These are phyloP conservation scores for Melanotaenia trifasciata DNA, from an alignment of 2,797 vertebrate genomes.

Conservation along the genomic window DNA sequence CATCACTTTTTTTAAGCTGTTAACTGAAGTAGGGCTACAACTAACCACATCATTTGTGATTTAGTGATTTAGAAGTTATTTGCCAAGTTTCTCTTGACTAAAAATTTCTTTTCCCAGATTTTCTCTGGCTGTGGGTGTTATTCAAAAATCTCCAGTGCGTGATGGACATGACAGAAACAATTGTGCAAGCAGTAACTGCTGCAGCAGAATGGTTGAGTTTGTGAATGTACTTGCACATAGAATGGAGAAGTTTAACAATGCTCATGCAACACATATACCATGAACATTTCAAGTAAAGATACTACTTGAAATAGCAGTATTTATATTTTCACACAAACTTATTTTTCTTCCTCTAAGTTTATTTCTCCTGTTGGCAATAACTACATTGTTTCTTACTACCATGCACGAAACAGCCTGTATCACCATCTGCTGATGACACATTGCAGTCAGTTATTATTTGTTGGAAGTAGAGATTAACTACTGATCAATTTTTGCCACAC, in stretches of 20 bases:
- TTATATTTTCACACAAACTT: no score
- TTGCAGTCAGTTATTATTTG: not conserved
- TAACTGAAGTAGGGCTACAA: not conserved
- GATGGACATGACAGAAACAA: not conserved
- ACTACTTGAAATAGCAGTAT: not conserved
- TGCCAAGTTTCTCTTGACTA: not conserved
- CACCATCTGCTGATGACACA: not conserved
- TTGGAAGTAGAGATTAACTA: no score
- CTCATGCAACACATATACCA: not conserved
- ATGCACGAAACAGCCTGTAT: not conserved
- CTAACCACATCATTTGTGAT: not conserved
- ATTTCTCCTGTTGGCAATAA: not conserved
- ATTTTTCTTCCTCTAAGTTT: not conserved
- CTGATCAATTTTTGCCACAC: no score
- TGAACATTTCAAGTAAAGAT: not conserved
- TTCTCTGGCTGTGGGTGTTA: not conserved
- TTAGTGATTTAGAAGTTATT: not conserved
- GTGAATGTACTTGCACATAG: not conserved
- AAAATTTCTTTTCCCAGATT: not conserved
- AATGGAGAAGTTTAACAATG: not conserved
- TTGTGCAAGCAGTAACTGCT: not conserved
- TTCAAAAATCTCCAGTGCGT: not conserved
- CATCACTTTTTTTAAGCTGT: not conserved
- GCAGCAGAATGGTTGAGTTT: not conserved
- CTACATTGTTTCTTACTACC: not conserved